These are phyloP conservation scores for Plebejus anna DNA, from an alignment of 2,888 invertebrate species.

Conservation along the genomic window DNA sequence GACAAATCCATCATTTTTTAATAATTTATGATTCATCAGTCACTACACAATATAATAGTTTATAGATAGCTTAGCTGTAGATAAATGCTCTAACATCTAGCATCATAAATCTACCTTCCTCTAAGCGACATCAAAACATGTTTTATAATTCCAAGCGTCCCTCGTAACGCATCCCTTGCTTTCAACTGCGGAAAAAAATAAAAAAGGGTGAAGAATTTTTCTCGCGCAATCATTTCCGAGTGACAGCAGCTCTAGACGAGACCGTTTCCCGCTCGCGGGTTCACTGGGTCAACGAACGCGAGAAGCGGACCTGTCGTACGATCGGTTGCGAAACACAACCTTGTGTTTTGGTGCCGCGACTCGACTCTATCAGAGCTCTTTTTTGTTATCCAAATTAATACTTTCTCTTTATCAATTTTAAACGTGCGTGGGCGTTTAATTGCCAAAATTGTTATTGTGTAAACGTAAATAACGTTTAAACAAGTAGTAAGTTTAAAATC, in stretches of 20 bases:
- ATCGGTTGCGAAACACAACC: conserved; percentile 64
- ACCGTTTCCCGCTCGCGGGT: conserved; percentile 49
- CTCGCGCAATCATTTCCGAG: conserved; percentile 38
- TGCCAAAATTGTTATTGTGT: background rate
- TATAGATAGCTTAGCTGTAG: background rate
- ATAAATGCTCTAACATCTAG: background rate
- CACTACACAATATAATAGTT: too few species aligned
- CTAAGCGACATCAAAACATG: background rate
- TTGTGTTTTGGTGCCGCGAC: conserved; percentile 43
- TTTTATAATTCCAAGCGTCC: background rate
- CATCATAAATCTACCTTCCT: background rate
- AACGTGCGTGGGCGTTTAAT: conserved; percentile 4
- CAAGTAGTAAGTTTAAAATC: background rate
- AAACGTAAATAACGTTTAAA: background rate
- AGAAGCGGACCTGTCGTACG: conserved; percentile 58
- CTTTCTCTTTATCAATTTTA: conserved; percentile 5
- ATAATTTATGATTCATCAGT: background rate
- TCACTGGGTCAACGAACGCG: conserved; percentile 75
- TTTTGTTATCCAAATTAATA: conserved; percentile 25
- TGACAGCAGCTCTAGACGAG: conserved; percentile 39
- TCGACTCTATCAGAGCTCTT: conserved; percentile 34
- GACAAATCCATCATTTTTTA: background rate
- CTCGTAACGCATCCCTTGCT: background rate
- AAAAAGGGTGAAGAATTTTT: conserved; percentile 33
- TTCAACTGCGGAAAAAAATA: conserved; percentile 21